Evolutionary conservation across 2,888 invertebrate species (phyloP), one percentile per base, ranked within the genome.

Genomic region (Aphidoletes aphidimyza): DNA sequence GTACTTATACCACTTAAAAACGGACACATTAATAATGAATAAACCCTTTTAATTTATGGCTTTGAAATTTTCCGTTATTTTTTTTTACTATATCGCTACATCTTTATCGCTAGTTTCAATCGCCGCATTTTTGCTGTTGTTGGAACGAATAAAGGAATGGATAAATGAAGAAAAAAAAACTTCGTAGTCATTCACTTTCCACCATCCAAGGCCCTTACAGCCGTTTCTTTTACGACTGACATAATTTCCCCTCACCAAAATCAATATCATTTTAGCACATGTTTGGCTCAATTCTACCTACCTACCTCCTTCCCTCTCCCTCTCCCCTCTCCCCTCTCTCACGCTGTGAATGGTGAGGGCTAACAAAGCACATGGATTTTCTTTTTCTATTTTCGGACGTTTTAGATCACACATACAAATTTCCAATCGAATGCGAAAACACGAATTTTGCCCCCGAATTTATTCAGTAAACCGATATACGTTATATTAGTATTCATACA

Each of bases 161-260:
- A n/a, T 22, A 8, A 47, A 17, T 54, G 54, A 6, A 17, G 19
- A 47, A 47, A 47, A 47, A 54, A 54, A 54, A 54, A 54, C 54
- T 22, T 6, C 2, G 54, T 30, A 26, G 3, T 22, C 2, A 22
- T 69, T 30, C 69, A n/a, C n/a, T n/a, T n/a, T 30, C 69, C 34
- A 69, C 30, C 69, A 30, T 69, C 39, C 69, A 69, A 69, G 69
- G 69, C 69, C 30, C 30, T 69, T 30, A 30, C 3, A 30, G 8
- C 34, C 5, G 9, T 69, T 69, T 69, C 34, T 69, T 69, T 69
- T 69, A 69, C 30, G 69, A 69, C 69, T 69, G 69, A 69, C 69
- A 69, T 69, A 69, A 69, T 69, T 69, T 69, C 69, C 69, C 69
- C 69, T 69, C n/a, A 69, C 30, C 69, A 69, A 69, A 69, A 69